Evolutionary conservation across 1,140 invertebrate genomes (phyloP).

Genomic region (Cheumatopsyche charites): DNA sequence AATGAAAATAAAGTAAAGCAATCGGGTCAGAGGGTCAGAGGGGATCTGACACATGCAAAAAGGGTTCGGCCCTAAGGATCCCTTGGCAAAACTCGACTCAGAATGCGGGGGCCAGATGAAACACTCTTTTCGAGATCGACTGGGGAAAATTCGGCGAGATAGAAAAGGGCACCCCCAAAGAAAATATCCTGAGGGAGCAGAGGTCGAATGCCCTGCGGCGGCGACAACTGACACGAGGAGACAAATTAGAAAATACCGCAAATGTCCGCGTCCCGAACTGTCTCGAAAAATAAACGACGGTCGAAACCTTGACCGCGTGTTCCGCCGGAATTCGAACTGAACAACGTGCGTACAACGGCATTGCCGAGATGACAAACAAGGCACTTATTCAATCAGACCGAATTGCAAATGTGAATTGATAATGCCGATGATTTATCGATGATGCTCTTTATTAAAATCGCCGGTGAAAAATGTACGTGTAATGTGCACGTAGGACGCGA

Average conservation of each 20-base stretch:
- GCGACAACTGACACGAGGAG: conserved; percentile 20
- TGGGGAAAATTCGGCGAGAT: background rate
- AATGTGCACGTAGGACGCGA: background rate
- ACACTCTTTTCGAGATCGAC: conserved; percentile 23
- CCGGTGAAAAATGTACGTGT: background rate
- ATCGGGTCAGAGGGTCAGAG: conserved; percentile 32
- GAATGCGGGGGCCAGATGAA: background rate
- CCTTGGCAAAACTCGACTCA: conserved; percentile 4
- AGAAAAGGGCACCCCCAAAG: background rate
- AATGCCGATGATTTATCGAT: background rate
- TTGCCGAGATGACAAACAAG: no score
- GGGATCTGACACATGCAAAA: conserved; percentile 24
- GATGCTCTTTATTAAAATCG: background rate
- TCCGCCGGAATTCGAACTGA: no score
- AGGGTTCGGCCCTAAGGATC: conserved; percentile 27
- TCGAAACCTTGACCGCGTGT: background rate
- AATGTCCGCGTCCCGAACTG: no score
- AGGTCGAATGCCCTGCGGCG: conserved; percentile 7
- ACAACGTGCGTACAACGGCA: no score
- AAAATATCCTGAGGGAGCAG: conserved; percentile 15
- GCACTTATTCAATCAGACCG: no score
- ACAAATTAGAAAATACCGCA: conserved; percentile 15
- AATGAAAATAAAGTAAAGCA: conserved; percentile 31
- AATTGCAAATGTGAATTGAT: no score
- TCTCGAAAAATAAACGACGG: background rate